phyloP scores from a whole-genome alignment of 2,888 invertebrate species.

The Cantharis rufa region DNA sequence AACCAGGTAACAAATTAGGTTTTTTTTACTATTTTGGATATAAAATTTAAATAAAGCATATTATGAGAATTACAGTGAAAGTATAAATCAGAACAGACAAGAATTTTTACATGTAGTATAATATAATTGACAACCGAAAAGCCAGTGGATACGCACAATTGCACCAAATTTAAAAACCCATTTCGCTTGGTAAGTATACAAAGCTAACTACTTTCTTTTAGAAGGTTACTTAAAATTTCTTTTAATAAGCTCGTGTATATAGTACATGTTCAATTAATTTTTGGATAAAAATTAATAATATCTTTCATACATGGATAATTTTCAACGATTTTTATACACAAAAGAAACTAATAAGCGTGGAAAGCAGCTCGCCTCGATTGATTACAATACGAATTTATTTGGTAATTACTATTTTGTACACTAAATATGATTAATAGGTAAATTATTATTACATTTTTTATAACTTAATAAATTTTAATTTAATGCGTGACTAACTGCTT shows the following conservation, averaged over 20 bases:
- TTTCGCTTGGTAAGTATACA: background rate
- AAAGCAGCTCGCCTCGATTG: background rate
- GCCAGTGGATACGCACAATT: conserved; percentile 26
- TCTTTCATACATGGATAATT: background rate
- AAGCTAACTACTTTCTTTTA: conserved; percentile 17
- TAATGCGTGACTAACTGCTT: background rate
- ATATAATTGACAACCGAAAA: conserved; percentile 14
- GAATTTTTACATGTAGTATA: conserved; percentile 9
- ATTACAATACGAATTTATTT: background rate
- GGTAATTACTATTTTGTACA: background rate
- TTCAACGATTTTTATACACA: background rate
- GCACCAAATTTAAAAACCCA: conserved; percentile 6
- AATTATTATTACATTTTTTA: background rate
- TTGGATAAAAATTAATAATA: background rate
- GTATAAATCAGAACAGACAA: conserved; percentile 5
- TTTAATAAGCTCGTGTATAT: background rate
- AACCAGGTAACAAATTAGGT: background rate
- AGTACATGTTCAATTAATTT: background rate
- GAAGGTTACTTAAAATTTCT: conserved; percentile 10
- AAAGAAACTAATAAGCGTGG: background rate
- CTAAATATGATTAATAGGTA: background rate
- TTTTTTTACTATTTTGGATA: background rate
- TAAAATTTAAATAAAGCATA: background rate
- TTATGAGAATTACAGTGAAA: conserved; percentile 6
- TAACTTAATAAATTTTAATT: background rate